Percentiles rank a stretch among this genome's conserved stretches.
Evolutionary conservation across 2,888 invertebrate species (phyloP).

Genomic region (Trilocha varians): DNA sequence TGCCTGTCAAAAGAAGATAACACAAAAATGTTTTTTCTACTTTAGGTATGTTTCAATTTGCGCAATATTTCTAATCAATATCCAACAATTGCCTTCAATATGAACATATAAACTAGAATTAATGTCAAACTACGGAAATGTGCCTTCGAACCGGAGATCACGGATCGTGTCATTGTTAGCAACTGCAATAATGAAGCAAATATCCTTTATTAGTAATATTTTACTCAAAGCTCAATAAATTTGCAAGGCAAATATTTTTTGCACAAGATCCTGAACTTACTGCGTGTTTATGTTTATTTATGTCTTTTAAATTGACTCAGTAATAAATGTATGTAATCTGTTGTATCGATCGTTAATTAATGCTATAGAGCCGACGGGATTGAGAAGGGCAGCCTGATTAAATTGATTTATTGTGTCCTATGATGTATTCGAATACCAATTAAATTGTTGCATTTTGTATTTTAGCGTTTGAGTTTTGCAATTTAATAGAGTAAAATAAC

Average conservation of each 20-base stretch:
- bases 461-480: no score
- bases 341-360: slow-evolving; percentile 2
- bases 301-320: slow-evolving; percentile 3
- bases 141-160: neutral
- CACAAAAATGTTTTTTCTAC: no score
- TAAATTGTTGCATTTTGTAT: no score
- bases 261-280: slow-evolving; percentile 1
- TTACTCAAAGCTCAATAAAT: slow-evolving; percentile 1
- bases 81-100: no score
- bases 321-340: slow-evolving; percentile 3
- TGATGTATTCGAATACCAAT: neutral
- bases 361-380: slow-evolving; percentile 1
- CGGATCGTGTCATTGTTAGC: neutral
- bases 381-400: neutral
- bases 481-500: no score
- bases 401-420: neutral
- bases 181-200: neutral
- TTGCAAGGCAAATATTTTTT: slow-evolving; percentile 5
- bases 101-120: neutral
- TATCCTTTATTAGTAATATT: slow-evolving; percentile 2
- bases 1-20: no score
- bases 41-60: no score
- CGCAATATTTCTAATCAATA: no score
- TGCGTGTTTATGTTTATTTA: slow-evolving; percentile 6
- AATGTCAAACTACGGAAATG: neutral